Evolutionary conservation across 1,140 invertebrate genomes (phyloP), one percentile per base, ranked within the genome.

Genomic region (Subanguina moxae): DNA sequence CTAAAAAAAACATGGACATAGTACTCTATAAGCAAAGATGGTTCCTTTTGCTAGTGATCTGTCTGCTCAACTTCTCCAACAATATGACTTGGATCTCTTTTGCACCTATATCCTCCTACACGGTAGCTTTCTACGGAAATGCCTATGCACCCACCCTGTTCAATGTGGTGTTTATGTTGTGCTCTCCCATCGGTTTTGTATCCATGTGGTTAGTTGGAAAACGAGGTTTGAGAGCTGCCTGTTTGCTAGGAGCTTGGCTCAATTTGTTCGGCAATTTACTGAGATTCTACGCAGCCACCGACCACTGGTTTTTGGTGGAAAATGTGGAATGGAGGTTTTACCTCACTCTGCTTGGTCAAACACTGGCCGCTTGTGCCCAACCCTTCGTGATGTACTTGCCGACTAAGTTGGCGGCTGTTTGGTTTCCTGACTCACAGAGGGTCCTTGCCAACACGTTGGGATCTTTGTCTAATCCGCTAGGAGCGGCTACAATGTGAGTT

Each of bases 21-120:
- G 58, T 61, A 25, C 38, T 63, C n/a, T 76, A 77, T 42, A 43
- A 46, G 23, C 69, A 61, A 66, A 23, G 85, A 83, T 85, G 85
- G 85, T 83, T 82, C 59, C 80, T 85, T 27, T 64, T 85, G 13
- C 61, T 82, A 27, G 80, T 83, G 45, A 78, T 85, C 3, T 75
- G 73, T 57, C 42, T 84, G 27, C 64, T 85, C n/a, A 85, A 85
- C 71, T 77, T 84, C 52, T 83, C 84, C 9, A 85, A 85, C 80
- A 83, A 83, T 30, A 83, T 85, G 83, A 84, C 84, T 67, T 86
- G 85, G 85, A 85, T 86, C 23, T 83, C 83, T 11, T 86, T 83
- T 73, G 84, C 85, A 23, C 83, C 85, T 0, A 84, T 86, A n/a
- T 83, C 85, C 25, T 83, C 84, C 67, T 73, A 83, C 43, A 83